A percentile compares a stretch with the other conserved stretches of the same genome.
These are phyloP conservation scores for Cerceris rybyensis DNA, from an alignment of 2,888 invertebrate genomes.

Conservation along the genomic window DNA sequence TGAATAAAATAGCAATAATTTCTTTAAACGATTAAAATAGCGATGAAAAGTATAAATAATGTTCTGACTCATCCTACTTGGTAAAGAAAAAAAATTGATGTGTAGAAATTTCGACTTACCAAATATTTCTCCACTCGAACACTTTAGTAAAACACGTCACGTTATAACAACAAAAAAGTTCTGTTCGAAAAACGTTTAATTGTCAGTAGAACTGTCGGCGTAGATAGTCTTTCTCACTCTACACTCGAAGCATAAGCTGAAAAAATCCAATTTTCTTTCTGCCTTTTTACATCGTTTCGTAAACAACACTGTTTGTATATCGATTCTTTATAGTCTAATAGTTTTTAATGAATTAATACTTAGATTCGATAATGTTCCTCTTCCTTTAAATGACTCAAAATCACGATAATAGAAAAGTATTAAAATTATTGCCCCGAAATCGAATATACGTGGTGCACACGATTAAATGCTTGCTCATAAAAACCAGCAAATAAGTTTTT, in stretches of 20 bases:
- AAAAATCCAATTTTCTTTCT: not conserved
- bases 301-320: too few species aligned
- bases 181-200: not conserved
- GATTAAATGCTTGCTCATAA: conserved; percentile 11
- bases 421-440: too few species aligned
- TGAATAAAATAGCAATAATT: too few species aligned
- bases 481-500: conserved; percentile 18
- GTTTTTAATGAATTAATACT: too few species aligned
- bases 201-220: not conserved
- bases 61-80: too few species aligned
- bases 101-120: not conserved
- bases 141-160: not conserved
- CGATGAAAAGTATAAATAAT: too few species aligned
- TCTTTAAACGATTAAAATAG: too few species aligned
- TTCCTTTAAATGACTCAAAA: too few species aligned
- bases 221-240: not conserved
- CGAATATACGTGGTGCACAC: conserved; percentile 31
- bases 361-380: too few species aligned
- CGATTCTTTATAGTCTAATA: too few species aligned
- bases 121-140: not conserved
- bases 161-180: not conserved
- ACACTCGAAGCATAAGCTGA: not conserved
- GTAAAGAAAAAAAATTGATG: too few species aligned
- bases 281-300: not conserved
- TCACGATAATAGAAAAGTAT: too few species aligned